phyloP scores from a whole-genome alignment of 2,113 vertebrate genomes.

The Odocoileus virginianus region DNA sequence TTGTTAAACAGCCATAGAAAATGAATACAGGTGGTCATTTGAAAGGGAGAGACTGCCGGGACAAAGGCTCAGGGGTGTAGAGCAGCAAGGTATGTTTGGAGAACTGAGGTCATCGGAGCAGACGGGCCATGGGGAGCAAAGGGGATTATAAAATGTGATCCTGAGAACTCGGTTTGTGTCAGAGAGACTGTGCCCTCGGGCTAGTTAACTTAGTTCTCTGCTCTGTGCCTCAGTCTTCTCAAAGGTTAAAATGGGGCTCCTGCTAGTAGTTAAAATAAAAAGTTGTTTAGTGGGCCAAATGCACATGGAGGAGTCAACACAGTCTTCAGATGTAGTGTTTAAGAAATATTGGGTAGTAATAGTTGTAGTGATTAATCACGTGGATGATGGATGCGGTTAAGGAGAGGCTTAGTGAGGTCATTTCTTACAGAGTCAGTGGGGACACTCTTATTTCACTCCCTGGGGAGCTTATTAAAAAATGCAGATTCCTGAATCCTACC shows the following conservation, averaged over 20 bases:
- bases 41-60: neutral
- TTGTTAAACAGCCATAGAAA: neutral
- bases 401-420: neutral
- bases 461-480: neutral
- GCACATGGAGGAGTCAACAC: neutral
- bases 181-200: neutral
- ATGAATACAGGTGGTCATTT: neutral
- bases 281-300: neutral
- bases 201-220: neutral
- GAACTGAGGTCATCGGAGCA: neutral
- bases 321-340: neutral
- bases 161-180: neutral
- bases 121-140: neutral
- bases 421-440: neutral
- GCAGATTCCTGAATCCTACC: neutral
- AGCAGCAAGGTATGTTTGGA: neutral
- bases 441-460: neutral
- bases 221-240: neutral
- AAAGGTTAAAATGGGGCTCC: neutral
- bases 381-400: neutral
- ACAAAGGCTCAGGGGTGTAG: neutral
- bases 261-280: neutral
- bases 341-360: neutral
- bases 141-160: neutral
- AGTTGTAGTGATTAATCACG: neutral